Evolutionary conservation across 2,797 vertebrate species (phyloP), one percentile per base, ranked within the genome.

Genomic region (Coracias cyanogaster): DNA sequence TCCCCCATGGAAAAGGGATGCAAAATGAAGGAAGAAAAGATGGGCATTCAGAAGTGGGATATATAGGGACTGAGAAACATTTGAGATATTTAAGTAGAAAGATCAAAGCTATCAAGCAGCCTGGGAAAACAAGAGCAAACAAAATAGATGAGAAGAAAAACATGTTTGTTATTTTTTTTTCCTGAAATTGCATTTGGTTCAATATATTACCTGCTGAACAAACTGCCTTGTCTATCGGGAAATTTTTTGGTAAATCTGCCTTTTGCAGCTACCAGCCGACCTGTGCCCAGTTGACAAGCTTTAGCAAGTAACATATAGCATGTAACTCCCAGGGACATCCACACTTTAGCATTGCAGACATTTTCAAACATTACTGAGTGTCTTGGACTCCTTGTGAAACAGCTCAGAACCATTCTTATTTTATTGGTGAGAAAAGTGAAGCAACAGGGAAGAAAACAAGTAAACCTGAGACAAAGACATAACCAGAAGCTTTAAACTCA

Each of bases 341-440:
- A 57, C n/a, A 43, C 39, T 77, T 90, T 4, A 82, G 18, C 43
- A 67, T 16, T 45, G 60, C 37, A 82, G 33, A 55, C 6, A 70
- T 74, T 94, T 91, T 58, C 81, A 83, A 78, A 61, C n/a, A 54
- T 31, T 18, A 49, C 25, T 22, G 43, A 66, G n/a, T 12, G 19
- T 49, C 72, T 55, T 5, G 2, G 57, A 52, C 22, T 74, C 12
- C 35, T 85, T 29, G 39, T n/a, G 26, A 73, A 94, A 91, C 3
- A 66, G 22, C 14, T 62, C 26, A 55, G 43, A 58, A 66, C 8
- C 85, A 31, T 64, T 78, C 29, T 48, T 20, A 45, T 78, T 91
- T 91, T 43, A 61, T 33, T 81, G 35, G 61, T 67, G 52, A 94
- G 67, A 86, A 88, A 95, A 83, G 11, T 12, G 41, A 94, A 88